Conservation (phyloP, 1,140 invertebrate species). For the Tenebrio molitor region DNA sequence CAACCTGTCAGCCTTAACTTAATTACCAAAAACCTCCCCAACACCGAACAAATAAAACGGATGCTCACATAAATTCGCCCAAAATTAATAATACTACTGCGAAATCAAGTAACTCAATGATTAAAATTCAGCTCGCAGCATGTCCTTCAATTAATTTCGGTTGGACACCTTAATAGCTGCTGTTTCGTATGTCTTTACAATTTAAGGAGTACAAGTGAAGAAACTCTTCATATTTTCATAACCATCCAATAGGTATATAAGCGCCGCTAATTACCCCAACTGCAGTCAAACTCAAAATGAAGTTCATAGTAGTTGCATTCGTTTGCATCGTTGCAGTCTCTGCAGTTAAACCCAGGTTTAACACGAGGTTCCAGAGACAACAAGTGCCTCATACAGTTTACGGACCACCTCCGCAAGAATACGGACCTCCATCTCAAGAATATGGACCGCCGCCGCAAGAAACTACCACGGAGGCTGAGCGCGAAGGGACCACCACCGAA, state of each 20-base stretch:
- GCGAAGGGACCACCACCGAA: conserved; percentile 51
- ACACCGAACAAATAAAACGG: conserved; percentile 19
- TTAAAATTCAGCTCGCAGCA: conserved; percentile 1
- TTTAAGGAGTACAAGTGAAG: background rate
- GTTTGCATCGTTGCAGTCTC: conserved; percentile 29
- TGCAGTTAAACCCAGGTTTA: conserved; percentile 34
- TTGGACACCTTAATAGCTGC: conserved; percentile 6
- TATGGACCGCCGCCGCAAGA: conserved; percentile 53
- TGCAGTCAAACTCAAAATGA: conserved; percentile 3
- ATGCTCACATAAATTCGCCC: background rate
- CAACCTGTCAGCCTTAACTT: conserved; percentile 27
- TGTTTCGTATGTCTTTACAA: conserved; percentile 4
- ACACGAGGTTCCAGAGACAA: conserved; percentile 35
- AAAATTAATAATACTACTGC: background rate
- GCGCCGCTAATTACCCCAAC: background rate
- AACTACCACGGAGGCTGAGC: conserved; percentile 41
- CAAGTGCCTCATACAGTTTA: conserved; percentile 27
- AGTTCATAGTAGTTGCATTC: conserved; percentile 12
- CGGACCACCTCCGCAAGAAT: conserved; percentile 46
- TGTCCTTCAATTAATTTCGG: conserved; percentile 30
- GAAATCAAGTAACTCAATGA: conserved; percentile 1
- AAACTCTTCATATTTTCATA: conserved; percentile 7
- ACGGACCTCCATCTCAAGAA: conserved; percentile 44
- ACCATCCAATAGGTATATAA: conserved; percentile 18
- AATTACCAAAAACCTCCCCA: conserved; percentile 24